Conservation (phyloP, 2,113 vertebrate genomes). For the Pandion haliaetus region DNA sequence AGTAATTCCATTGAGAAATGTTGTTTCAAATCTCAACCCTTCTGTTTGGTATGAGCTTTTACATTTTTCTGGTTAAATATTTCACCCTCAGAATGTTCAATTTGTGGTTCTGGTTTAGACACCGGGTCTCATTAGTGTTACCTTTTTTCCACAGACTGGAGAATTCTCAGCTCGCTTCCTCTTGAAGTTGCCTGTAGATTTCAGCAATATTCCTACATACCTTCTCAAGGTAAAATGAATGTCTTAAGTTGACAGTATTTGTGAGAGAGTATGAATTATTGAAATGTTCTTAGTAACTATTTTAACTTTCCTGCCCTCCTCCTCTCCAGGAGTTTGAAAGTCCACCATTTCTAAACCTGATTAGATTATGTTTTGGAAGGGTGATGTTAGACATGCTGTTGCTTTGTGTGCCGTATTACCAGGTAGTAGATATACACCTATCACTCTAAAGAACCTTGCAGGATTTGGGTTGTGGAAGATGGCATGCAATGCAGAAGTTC, state of each 20-base stretch:
- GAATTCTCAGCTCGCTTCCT: conserved; percentile 98
- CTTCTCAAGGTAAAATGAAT: conserved; percentile 91
- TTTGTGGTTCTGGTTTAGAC: conserved; percentile 1
- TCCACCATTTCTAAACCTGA: neutral
- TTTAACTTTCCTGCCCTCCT: neutral
- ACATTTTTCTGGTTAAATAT: neutral
- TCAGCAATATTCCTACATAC: conserved; percentile 97
- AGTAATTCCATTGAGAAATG: neutral
- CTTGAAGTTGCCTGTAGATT: conserved; percentile 95
- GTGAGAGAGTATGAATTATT: neutral
- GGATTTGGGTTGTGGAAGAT: neutral
- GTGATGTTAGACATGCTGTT: neutral
- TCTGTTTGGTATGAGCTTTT: neutral
- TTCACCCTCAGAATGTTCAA: neutral
- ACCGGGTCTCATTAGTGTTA: conserved; percentile 22
- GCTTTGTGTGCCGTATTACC: neutral
- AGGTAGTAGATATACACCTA: neutral
- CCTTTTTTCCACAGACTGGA: conserved; percentile 82
- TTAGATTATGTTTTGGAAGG: neutral
- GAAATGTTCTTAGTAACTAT: neutral
- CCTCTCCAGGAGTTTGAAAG: neutral
- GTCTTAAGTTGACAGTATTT: neutral
- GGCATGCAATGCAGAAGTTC: neutral
- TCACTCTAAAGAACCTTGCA: neutral
- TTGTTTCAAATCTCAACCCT: neutral